Evolutionary conservation across 1,140 invertebrate genomes (phyloP), one percentile per base, ranked within the genome.

Genomic region (Pissodes strobi): DNA sequence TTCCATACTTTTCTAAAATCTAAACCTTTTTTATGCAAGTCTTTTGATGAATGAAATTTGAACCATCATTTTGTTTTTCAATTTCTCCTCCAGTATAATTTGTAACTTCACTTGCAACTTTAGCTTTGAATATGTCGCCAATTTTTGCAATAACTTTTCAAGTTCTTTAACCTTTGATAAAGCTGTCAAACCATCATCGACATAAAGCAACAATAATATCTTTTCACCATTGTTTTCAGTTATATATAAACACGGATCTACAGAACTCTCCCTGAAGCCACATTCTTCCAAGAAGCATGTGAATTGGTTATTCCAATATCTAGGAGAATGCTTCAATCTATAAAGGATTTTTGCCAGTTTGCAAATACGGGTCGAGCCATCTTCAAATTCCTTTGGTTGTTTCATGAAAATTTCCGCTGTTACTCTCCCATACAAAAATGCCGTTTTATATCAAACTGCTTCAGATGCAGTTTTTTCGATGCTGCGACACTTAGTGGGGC

Each of bases 161-260:
- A 67, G 43, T 39, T 53, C 53, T 13, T 52, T 48, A 19, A 51
- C 15, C 4, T 37, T 52, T 8, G 52, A 57, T 43, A 27, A 49
- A 10, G 56, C 68, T 19, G 78, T 25, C 0, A 80, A 45, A 9
- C 75, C 78, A 72, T 83, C 81, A 70, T 83, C 81, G 12, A 82
- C 80, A 75, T 81, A 82, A 2, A 82, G 66, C 12, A 70, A 71
- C 0, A 82, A 25, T 19, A 79, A 69, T 1, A 77, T 64, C 53
- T 68, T 70, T 17, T 57, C 22, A 46, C 61, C 68, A 10, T 70
- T 66, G 3, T 69, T 30, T 23, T 41, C 25, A 5, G 61, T 60
- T 15, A 73, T 68, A 67, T 76, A 80, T 6, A 80, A 69, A 73
- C 78, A 79, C 6, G 71, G 66, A 59, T 82, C 79, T 12, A 71